These are phyloP conservation scores for Numenius phaeopus DNA, from an alignment of 2,797 vertebrate genomes.

Conservation along the genomic window DNA sequence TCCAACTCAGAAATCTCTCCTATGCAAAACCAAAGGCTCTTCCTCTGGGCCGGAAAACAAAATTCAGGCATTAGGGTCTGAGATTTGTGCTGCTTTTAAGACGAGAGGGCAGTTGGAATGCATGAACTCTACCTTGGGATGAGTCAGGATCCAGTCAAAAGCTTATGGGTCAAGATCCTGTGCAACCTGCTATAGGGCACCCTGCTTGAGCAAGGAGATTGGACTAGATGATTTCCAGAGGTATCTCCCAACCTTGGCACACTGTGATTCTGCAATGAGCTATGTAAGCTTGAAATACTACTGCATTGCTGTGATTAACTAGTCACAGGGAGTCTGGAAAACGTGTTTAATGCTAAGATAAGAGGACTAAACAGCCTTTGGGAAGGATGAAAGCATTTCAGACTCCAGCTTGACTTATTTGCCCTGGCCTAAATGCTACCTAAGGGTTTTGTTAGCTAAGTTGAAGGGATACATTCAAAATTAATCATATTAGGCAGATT, in stretches of 20 bases:
- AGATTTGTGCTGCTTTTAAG: background rate
- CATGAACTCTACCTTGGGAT: background rate
- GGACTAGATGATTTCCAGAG: background rate
- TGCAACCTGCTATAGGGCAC: background rate
- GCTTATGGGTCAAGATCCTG: background rate
- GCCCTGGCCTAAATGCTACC: background rate
- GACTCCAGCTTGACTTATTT: background rate
- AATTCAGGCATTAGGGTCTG: background rate
- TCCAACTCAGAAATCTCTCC: background rate
- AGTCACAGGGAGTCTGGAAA: background rate
- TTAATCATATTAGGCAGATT: background rate
- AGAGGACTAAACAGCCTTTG: background rate
- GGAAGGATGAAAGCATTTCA: background rate
- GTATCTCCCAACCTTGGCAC: background rate
- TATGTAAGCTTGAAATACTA: background rate
- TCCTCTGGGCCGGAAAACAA: background rate
- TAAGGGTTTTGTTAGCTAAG: background rate
- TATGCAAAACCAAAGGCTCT: background rate
- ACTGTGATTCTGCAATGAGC: background rate
- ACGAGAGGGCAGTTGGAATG: background rate
- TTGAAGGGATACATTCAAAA: background rate
- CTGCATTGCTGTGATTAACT: background rate
- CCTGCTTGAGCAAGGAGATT: background rate
- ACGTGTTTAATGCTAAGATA: background rate
- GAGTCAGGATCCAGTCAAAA: background rate